Percentiles rank a stretch among this genome's conserved stretches.
Conservation (phyloP, 2,113 vertebrate species). For the Sterrhoptilus dennistouni region DNA sequence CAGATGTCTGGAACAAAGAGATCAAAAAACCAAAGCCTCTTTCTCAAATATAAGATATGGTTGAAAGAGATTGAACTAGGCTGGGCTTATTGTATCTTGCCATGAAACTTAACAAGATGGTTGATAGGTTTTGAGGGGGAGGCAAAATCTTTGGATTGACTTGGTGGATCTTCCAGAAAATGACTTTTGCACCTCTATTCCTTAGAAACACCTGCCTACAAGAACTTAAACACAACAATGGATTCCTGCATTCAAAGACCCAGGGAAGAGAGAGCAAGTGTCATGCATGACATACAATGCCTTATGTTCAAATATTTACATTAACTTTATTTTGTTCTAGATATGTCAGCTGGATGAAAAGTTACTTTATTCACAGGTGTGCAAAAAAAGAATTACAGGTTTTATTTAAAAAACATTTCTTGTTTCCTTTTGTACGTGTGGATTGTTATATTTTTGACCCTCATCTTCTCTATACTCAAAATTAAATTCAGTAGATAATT, state of each 20-base stretch:
- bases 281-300: background rate
- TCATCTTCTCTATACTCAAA: background rate
- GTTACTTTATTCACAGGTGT: background rate
- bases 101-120: background rate
- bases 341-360: background rate
- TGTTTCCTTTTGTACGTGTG: background rate
- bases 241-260: background rate
- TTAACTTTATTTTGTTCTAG: background rate
- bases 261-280: background rate
- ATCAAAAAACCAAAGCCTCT: background rate
- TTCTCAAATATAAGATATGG: background rate
- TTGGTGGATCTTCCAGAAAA: background rate
- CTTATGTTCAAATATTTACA: background rate
- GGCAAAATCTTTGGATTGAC: background rate
- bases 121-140: background rate
- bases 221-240: background rate
- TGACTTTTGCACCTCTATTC: background rate
- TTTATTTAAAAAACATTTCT: background rate
- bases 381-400: background rate
- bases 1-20: background rate
- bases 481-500: background rate
- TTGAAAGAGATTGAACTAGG: background rate
- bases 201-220: background rate
- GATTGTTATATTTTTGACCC: background rate
- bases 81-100: background rate